Evolutionary conservation across 2,797 vertebrate genomes (phyloP), one percentile per base, ranked within the genome.

Genomic region (Ceyx erithaca): DNA sequence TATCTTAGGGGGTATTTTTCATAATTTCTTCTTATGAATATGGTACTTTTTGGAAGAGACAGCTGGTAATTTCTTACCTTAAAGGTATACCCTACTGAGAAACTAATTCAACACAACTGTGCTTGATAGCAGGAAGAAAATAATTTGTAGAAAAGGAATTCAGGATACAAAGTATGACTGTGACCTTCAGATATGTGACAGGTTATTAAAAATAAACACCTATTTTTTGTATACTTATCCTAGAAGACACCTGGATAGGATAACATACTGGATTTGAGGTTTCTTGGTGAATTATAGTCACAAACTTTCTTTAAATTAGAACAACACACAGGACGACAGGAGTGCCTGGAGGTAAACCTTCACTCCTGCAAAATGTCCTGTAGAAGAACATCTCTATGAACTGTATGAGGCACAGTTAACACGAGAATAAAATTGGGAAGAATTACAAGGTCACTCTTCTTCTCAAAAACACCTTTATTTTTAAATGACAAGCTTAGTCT

Each of bases 121-220:
- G 55, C 31, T 54, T 83, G 75, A 85, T 51, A 80, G 31, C 25
- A 40, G 4, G 57, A 92, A 57, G 30, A 87, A 63, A 94, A 83
- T 48, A 69, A 87, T 58, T 61, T 52, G 54, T 68, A 83, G 46
- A 54, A 80, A 85, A 45, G 8, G 25, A 86, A 18, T 41, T 85
- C 26, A 79, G n/a, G 21, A 61, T 33, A 68, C 49, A 70, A 85
- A 68, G 17, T 73, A 67, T 40, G 35, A 61, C 16, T 64, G 22
- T 49, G 57, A 80, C 61, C 72, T 87, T 94, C 68, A 77, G n/a
- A 30, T 61, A 77, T 20, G 23, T 78, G 71, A 80, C 54, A 90
- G 4, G 12, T 73, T 54, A 77, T 76, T 82, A 62, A 92, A 95
- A 90, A 90, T 20, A 87, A 95, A 71, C 37, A 54, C 21, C 23